These are phyloP conservation scores for Megaceryle maxima DNA, from an alignment of 2,113 vertebrate genomes.

Conservation along the genomic window DNA sequence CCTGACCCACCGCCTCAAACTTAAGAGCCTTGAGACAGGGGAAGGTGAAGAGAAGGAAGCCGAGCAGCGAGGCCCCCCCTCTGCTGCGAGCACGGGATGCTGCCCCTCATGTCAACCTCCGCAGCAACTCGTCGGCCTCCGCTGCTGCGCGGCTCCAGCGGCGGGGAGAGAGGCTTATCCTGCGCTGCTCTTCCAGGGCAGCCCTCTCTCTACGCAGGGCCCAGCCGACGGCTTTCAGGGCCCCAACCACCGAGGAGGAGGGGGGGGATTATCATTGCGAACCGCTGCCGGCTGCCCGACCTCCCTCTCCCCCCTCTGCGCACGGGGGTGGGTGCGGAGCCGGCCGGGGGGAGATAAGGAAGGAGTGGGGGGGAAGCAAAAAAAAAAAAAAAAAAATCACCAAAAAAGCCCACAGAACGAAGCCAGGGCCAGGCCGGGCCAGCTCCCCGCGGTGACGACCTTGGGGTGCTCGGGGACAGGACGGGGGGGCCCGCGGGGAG, in stretches of 20 bases:
- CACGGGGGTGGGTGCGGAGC: neutral
- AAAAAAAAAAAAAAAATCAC: neutral
- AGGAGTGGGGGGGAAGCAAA: neutral
- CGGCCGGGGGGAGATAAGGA: neutral
- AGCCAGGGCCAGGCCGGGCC: neutral
- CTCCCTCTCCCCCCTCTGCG: neutral
- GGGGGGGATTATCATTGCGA: neutral
- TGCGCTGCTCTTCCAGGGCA: conserved; percentile 5
- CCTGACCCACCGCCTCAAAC: fast-evolving
- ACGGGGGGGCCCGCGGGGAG: neutral
- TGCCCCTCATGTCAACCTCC: neutral
- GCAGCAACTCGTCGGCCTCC: neutral
- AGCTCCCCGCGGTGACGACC: neutral
- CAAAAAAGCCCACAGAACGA: neutral
- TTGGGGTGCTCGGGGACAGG: neutral
- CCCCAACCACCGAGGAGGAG: neutral
- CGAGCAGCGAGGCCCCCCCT: neutral
- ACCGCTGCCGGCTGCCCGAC: neutral
- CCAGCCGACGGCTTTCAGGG: neutral
- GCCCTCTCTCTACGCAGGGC: neutral
- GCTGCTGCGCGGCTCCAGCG: conserved; percentile 54
- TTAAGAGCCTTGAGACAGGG: no score
- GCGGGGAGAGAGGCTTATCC: conserved; percentile 61
- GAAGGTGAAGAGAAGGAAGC: fast-evolving
- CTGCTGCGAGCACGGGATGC: fast-evolving